Evolutionary conservation across 2,888 invertebrate species (phyloP).

Genomic region (Microctonus brassicae): DNA sequence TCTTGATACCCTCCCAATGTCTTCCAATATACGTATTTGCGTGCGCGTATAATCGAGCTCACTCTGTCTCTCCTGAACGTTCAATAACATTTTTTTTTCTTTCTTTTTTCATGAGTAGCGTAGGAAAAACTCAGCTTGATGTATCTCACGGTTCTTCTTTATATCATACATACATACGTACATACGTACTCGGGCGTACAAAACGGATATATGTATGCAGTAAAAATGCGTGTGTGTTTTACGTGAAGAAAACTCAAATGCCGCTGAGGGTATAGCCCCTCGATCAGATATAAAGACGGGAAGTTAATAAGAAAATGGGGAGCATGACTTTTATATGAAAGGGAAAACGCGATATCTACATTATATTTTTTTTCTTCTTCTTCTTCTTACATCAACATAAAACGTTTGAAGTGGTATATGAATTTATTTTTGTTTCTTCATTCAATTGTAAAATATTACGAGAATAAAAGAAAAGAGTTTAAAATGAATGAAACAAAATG

Average conservation of each 20-base stretch:
- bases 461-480: background rate
- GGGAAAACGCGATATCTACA: constrained; percentile 7
- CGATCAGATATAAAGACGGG: constrained; percentile 37
- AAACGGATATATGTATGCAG: background rate
- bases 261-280: constrained; percentile 17
- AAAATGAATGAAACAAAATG: background rate
- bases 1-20: constrained; percentile 25
- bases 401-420: constrained; percentile 10
- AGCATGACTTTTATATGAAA: constrained; percentile 14
- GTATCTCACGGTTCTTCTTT: constrained; percentile 41
- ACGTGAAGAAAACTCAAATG: constrained; percentile 27
- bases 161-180: constrained; percentile 18
- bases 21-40: constrained; percentile 8
- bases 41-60: constrained; percentile 1
- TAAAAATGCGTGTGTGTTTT: background rate
- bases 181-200: background rate
- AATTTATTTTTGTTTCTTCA: constrained; percentile 11
- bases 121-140: constrained; percentile 36
- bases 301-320: constrained; percentile 42
- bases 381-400: constrained; percentile 14
- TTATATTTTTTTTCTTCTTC: constrained; percentile 1
- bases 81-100: constrained; percentile 65
- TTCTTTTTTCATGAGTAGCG: constrained; percentile 37
- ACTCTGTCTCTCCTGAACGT: constrained; percentile 52
- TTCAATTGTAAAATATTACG: background rate